These are phyloP conservation scores for Aphodius sticticus DNA, from an alignment of 2,888 invertebrate species.

Conservation along the genomic window DNA sequence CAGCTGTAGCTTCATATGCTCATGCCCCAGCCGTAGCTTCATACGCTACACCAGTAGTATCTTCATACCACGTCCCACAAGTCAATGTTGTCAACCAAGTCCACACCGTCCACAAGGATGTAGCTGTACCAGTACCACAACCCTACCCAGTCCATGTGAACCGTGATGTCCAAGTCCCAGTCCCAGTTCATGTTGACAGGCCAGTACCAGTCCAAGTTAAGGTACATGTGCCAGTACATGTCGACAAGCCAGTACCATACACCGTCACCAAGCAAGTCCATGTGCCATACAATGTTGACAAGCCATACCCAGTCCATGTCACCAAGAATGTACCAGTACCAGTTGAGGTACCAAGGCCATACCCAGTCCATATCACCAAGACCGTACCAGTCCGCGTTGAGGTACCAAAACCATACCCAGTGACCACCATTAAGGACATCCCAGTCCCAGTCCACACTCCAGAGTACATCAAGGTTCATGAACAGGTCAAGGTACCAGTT, in stretches of 20 bases:
- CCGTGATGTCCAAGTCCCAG: conserved; percentile 35
- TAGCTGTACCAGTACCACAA: conserved; percentile 50
- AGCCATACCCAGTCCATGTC: conserved; percentile 38
- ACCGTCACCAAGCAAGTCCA: conserved; percentile 38
- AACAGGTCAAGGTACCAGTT: conserved; percentile 42
- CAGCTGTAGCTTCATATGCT: neutral
- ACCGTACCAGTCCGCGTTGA: conserved; percentile 40
- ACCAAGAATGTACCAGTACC: conserved; percentile 47
- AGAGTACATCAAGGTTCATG: conserved; percentile 40
- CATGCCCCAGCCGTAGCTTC: neutral
- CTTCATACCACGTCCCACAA: neutral
- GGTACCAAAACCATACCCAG: conserved; percentile 50
- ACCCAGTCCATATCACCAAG: conserved; percentile 42
- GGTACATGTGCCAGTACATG: conserved; percentile 41
- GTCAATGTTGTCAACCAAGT: conserved; percentile 39
- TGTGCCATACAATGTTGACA: conserved; percentile 37
- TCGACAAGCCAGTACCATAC: conserved; percentile 40
- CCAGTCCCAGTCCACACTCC: conserved; percentile 40
- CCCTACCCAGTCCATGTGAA: conserved; percentile 51
- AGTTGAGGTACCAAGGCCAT: conserved; percentile 50
- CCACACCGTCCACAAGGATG: conserved; percentile 46
- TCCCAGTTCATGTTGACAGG: conserved; percentile 40
- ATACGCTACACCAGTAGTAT: conserved; percentile 6
- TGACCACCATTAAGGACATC: conserved; percentile 42
- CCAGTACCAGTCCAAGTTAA: conserved; percentile 41